Conservation (phyloP, 2,888 invertebrate genomes). For the Copidosoma aretas region DNA sequence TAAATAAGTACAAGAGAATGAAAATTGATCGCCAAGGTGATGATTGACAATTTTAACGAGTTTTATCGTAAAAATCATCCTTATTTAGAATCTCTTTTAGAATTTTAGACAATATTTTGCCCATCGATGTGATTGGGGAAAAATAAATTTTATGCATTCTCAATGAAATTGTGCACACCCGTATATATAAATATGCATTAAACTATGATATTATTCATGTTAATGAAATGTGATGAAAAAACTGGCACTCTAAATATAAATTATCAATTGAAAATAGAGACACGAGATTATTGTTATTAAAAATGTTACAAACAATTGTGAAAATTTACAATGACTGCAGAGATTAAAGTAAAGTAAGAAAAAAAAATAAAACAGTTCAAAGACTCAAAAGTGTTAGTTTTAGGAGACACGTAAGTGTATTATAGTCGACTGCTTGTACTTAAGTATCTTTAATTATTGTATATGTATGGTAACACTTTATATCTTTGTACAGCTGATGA, state of each 20-base stretch:
- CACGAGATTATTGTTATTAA: conserved; percentile 5
- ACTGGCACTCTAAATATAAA: not conserved
- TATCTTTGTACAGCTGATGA: conserved; percentile 34
- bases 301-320: conserved; percentile 6
- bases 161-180: not conserved
- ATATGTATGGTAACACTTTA: conserved; percentile 26
- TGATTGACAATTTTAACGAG: conserved; percentile 20
- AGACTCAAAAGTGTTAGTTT: conserved; percentile 12
- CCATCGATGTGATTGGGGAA: not conserved
- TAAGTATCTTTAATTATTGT: conserved; percentile 30
- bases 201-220: not conserved
- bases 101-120: not conserved
- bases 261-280: not conserved
- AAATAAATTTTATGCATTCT: not conserved
- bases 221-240: not conserved
- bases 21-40: conserved; percentile 11
- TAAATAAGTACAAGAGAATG: not conserved
- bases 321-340: conserved; percentile 10
- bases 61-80: conserved; percentile 21
- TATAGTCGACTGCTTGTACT: conserved; percentile 36
- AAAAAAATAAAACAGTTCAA: conserved; percentile 15
- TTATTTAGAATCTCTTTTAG: conserved; percentile 8
- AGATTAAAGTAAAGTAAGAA: conserved; percentile 8
- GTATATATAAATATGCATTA: not conserved
- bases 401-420: conserved; percentile 23